These are phyloP conservation scores for Buphagus erythrorhynchus DNA, from an alignment of 2,797 vertebrate genomes.

Conservation along the genomic window DNA sequence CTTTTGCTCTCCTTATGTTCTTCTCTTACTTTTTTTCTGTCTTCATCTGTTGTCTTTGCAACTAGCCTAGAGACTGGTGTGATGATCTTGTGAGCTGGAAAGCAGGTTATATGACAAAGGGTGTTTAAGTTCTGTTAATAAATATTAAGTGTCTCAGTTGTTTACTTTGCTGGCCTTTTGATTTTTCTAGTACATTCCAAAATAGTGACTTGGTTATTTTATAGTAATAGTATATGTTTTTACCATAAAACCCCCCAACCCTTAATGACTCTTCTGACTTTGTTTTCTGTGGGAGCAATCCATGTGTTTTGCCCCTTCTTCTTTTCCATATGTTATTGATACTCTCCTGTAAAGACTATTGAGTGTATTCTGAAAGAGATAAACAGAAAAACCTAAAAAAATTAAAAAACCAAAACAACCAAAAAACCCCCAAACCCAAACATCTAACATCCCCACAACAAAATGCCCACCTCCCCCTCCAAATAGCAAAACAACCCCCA, in stretches of 20 bases:
- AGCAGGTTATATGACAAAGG: background rate
- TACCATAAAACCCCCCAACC: background rate
- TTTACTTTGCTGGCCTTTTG: background rate
- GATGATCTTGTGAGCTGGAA: background rate
- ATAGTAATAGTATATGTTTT: background rate
- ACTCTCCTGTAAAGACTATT: background rate
- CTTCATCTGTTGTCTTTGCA: background rate
- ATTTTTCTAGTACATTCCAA: background rate
- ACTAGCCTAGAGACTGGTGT: background rate
- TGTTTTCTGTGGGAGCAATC: background rate
- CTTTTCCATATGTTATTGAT: background rate
- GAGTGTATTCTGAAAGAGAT: background rate
- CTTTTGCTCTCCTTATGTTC: fast-evolving
- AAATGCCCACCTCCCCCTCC: fast-evolving
- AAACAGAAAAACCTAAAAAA: background rate
- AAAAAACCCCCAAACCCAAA: background rate
- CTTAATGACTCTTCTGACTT: background rate
- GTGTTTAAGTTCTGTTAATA: background rate
- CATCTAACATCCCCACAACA: no score
- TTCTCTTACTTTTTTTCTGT: background rate
- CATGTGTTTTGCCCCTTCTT: background rate
- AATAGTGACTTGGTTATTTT: background rate
- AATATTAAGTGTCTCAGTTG: background rate
- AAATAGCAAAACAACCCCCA: background rate
- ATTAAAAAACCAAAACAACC: background rate